Evolutionary conservation across 1,140 invertebrate genomes (phyloP), one percentile per base, ranked within the genome.

Genomic region (Drosophila triauraria): DNA sequence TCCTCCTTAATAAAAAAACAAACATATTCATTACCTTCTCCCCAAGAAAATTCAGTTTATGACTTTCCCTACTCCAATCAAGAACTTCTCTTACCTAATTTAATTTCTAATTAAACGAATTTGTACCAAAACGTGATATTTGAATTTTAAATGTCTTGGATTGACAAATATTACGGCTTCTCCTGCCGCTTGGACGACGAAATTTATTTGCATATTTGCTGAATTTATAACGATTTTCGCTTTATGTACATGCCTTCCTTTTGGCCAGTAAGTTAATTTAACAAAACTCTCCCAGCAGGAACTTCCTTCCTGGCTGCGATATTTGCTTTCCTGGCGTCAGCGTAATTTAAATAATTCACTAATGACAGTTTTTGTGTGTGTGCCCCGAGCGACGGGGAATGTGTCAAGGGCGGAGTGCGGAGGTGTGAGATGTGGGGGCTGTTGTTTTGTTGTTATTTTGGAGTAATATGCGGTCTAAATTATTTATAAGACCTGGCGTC

Each of bases 171-270:
- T 56, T 40, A 56, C 35, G 23, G 53, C 53, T 40, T 30, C 51
- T 9, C 4, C 32, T 13, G 15, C 32, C 32, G 32, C 32, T 95
- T 95, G 93, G 94, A 82, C 80, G 10, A n/a, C 8, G 10, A 44
- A 44, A 32, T 35, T 44, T 62, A 65, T 65, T 65, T 32, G 60
- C 59, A 65, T 65, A 65, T 32, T 43, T 57, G 60, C 35, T 43
- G 43, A 51, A 78, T 70, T 70, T 75, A 47, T 27, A 75, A 38
- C 51, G 46, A 40, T 65, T 63, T 44, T 40, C 48, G 30, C 23
- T 15, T 61, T 47, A 60, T 54, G 43, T 56, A 43, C 69, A 43
- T 50, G 30, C n/a, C 20, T 44, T 68, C 35, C 23, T 8, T 12
- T 44, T 46, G 48, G 47, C n/a, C 67, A 54, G 67, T 35, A 63